Evolutionary conservation across 2,888 invertebrate genomes (phyloP), one percentile per base, ranked within the genome.

Genomic region (Theodoxus fluviatilis): DNA sequence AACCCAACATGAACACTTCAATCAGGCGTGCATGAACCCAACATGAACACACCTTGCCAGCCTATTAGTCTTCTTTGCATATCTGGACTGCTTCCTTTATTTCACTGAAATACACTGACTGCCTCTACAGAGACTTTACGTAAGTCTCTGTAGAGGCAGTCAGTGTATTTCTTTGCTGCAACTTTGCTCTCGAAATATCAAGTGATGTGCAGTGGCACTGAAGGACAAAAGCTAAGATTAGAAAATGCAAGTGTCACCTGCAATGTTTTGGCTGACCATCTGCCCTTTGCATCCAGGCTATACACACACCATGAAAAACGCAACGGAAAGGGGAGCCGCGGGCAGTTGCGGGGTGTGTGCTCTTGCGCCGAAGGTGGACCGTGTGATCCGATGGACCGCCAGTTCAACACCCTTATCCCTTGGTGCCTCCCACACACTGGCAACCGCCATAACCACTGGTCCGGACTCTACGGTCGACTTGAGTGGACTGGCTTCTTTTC

Each of bases 341-440:
- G 90, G 3, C 84, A 84, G 2, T 86, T 90, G 71, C 90, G 93
- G 66, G 94, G 94, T 12, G 94, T 94, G 66, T 95, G 94, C 85
- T 89, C 90, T 1, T 94, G 94, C 88, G 92, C 92, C 0, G 81
- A 80, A 64, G 89, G 89, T 4, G 81, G 81, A 33, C 59, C 89
- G 0, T 94, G 94, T 87, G 91, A 92, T 81, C 90, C 92, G 0
- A 86, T 89, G 74, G 93, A 93, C 87, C 90, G 92, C 72, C 94
- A 94, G 88, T 92, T 91, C 85, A 92, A 93, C 87, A 94, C 94
- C 3, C 88, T 94, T 73, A 93, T 95, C 68, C 94, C 94, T 0
- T 95, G 94, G 94, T 94, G 94, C 83, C 89, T 94, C 77, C 94
- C 94, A 12, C 94, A 94, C 86, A 94, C 94, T 1, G 94, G 91